Evolutionary conservation across 2,888 invertebrate genomes (phyloP), one percentile per base, ranked within the genome.

Genomic region (Erebia epiphron): DNA sequence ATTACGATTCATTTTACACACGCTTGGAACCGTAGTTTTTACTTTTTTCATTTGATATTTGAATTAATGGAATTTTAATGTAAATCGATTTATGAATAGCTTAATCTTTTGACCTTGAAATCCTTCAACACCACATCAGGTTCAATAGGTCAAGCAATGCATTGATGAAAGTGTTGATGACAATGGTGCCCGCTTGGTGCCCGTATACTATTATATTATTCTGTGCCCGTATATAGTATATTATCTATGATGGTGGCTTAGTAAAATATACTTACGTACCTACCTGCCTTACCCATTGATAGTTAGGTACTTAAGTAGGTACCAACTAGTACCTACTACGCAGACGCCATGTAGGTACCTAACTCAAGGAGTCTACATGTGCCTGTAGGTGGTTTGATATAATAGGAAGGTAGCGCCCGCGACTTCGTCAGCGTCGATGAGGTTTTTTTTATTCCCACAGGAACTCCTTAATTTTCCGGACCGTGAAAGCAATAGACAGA

Each of bases 1-100:
- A 63, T 71, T 73, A 73, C 58, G 50, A 67, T 54, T 14, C 56
- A 21, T 54, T 16, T 18, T 54, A 16, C 10, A 14, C 54, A 54
- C 16, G 54, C 54, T 54, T 54, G 16, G 18, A 11, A 46, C 46
- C 7, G 21, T 56, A 57, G 16, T 18, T 54, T 50, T 57, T 14
- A 56, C 21, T 21, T 26, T 57, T 57, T 26, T 7, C 1, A 26
- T 26, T 57, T 56, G 21, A 21, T 11, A 56, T 21, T 56, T 57
- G 21, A 14, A 13, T 57, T 26, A 1, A 57, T 16, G 9, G 18
- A 18, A 54, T 18, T 54, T 52, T 26, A 35, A 7, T 1, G 35
- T 35, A 35, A 56, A 57, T 57, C 5, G 56, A 26, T 57, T 57
- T 26, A 1, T 14, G 56, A 57, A 26, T 57, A 57, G 26, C 3